Evolutionary conservation across 2,888 invertebrate species (phyloP), one percentile per base, ranked within the genome.

Genomic region (Drosophila cognata): DNA sequence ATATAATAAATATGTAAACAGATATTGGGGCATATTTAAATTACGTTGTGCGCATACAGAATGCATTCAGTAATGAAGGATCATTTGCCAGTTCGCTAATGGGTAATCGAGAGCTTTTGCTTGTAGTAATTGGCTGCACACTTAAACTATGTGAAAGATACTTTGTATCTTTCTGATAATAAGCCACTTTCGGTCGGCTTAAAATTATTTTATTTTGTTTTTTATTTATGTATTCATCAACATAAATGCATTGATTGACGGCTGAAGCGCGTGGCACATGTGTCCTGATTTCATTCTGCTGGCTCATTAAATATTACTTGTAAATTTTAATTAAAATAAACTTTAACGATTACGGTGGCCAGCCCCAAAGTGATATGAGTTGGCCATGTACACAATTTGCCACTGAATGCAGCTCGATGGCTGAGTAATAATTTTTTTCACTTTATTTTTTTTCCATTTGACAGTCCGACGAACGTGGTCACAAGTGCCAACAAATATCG

Each of bases 291-390:
- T 77, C 84, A 82, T 71, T 75, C 68, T 63, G 58, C 67, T 56
- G 63, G 77, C 89, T 90, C 88, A 90, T 87, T 87, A 89, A 90
- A 90, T 87, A 87, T 90, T 87, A 87, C 89, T 90, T 90, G 82
- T 82, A 90, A 80, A 89, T 88, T 87, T 90, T 87, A 87, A 87
- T 87, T 87, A 87, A 90, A 87, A 87, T 89, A 87, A 84, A 87
- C 85, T 81, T 71, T 75, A 83, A 74, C 78, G 77, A 77, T 79
- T 73, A 76, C 71, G 67, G 58, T 48, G 51, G 62, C 11, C 61
- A 63, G 46, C 28, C 51, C 60, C 35, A 48, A 21, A 8, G 7
- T 8, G 25, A 28, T 4, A 56, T 28, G 36, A 16, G 31, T n/a
- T n/a, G 41, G 41, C 21, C 4, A 8, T 38, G 36, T 58, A 53